Evolutionary conservation across 2,888 invertebrate species (phyloP).

Genomic region (Lissocephala sabroskyi): DNA sequence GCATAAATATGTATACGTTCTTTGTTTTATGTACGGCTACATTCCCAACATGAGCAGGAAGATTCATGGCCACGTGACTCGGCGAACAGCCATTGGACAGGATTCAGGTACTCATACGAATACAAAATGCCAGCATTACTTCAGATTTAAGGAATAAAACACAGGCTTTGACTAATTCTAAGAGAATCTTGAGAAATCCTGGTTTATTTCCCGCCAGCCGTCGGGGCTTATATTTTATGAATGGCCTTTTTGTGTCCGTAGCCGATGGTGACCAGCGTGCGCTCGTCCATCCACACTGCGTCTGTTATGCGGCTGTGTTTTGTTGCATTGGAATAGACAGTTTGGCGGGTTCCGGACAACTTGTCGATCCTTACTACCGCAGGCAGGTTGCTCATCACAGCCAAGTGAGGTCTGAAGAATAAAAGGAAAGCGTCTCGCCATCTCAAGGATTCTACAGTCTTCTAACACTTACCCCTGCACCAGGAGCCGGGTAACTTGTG

Average conservation of each 20-base stretch:
- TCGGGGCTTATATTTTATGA: slow-evolving; percentile 34
- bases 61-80: too few relatives aligned
- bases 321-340: slow-evolving; percentile 30
- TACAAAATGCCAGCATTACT: too few relatives aligned
- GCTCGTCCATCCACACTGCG: slow-evolving; percentile 33
- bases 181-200: too few relatives aligned
- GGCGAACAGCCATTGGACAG: too few relatives aligned
- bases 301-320: slow-evolving; percentile 39
- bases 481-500: slow-evolving; percentile 28
- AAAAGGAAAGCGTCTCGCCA: too few relatives aligned
- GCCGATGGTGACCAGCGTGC: slow-evolving; percentile 42
- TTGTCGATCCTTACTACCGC: slow-evolving; percentile 30
- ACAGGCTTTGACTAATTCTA: slow-evolving; percentile 1
- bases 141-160: too few relatives aligned
- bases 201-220: too few relatives aligned
- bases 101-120: too few relatives aligned
- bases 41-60: too few relatives aligned
- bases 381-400: slow-evolving; percentile 42
- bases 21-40: too few relatives aligned
- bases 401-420: slow-evolving; percentile 31
- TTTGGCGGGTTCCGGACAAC: slow-evolving; percentile 11
- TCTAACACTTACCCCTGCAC: slow-evolving; percentile 38
- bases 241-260: slow-evolving; percentile 37
- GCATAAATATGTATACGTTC: too few relatives aligned
- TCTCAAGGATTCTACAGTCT: neutral